These are phyloP conservation scores for Peromyscus californicus DNA, from an alignment of 2,113 vertebrate genomes.

Conservation along the genomic window DNA sequence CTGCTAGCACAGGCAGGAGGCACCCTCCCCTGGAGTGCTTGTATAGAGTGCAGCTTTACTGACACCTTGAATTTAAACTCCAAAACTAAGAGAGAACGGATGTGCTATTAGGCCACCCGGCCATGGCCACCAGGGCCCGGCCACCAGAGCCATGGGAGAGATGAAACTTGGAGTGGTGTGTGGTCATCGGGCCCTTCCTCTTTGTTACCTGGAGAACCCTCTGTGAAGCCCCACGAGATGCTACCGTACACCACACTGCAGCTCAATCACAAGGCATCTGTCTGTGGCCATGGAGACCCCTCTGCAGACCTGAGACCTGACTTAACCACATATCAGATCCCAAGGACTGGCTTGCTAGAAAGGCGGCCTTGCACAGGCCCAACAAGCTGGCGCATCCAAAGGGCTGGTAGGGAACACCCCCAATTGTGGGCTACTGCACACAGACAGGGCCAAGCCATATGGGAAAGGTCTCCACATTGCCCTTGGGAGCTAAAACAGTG, in stretches of 20 bases:
- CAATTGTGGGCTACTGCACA: too few species aligned
- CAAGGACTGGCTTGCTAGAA: neutral
- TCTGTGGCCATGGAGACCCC: too few species aligned
- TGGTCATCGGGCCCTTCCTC: rapidly evolving
- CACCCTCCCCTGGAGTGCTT: rapidly evolving
- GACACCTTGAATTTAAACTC: neutral
- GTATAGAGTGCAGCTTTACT: rapidly evolving
- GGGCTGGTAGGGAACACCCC: neutral
- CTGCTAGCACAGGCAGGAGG: neutral
- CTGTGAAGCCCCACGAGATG: neutral
- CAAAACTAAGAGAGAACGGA: neutral
- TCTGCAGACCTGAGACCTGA: neutral
- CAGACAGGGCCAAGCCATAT: neutral
- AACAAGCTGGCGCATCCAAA: neutral
- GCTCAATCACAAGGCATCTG: neutral
- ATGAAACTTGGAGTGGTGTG: rapidly evolving
- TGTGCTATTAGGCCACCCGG: neutral
- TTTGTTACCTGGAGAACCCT: neutral
- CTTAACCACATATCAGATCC: rapidly evolving
- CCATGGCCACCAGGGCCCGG: rapidly evolving
- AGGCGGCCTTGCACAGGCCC: neutral
- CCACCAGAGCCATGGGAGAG: rapidly evolving
- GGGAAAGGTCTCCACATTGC: neutral
- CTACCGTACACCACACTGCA: rapidly evolving
- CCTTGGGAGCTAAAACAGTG: neutral